Conservation (phyloP, 2,113 vertebrate genomes). For the Colistium nudipinnis region DNA sequence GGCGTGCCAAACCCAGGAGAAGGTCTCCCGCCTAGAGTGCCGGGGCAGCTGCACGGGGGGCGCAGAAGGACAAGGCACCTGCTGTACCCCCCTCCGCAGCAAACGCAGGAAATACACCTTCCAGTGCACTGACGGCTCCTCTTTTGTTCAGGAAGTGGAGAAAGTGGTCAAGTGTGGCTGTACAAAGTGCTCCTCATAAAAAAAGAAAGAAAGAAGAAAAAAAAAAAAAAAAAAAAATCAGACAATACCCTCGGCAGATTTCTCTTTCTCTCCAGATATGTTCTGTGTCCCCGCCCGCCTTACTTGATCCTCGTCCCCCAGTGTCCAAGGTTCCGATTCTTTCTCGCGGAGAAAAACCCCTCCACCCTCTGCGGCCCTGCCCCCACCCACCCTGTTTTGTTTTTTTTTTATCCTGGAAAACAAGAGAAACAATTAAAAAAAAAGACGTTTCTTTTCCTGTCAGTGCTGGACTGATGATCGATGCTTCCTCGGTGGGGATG, state of each 20-base stretch:
- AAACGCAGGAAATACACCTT: conserved; percentile 99
- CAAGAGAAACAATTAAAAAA: conserved; percentile 31
- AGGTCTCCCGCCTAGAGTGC: conserved; percentile 97
- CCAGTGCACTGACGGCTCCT: conserved; percentile 96
- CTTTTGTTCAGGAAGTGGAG: conserved; percentile 97
- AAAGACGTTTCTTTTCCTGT: conserved; percentile 67
- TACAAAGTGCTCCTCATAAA: conserved; percentile 90
- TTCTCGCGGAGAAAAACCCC: conserved; percentile 50
- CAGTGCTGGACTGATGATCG: conserved; percentile 90
- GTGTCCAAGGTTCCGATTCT: conserved; percentile 38
- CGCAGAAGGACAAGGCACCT: conserved; percentile 81
- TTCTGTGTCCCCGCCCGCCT: conserved; percentile 68
- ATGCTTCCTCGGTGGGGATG: conserved; percentile 95
- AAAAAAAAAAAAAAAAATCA: conserved; percentile 43
- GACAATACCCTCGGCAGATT: conserved; percentile 59
- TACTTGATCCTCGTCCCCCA: conserved; percentile 44
- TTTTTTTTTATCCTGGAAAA: conserved; percentile 54
- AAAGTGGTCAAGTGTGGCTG: conserved; percentile 98
- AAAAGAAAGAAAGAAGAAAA: conserved; percentile 32
- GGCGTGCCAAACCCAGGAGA: conserved; percentile 98
- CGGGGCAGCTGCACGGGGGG: conserved; percentile 86
- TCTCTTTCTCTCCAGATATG: conserved; percentile 51
- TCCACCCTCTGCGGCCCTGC: conserved; percentile 23
- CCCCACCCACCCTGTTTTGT: conserved; percentile 48
- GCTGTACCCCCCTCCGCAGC: conserved; percentile 93